These are phyloP conservation scores for Linnaemya tessellans DNA, from an alignment of 2,888 invertebrate species.

Conservation along the genomic window DNA sequence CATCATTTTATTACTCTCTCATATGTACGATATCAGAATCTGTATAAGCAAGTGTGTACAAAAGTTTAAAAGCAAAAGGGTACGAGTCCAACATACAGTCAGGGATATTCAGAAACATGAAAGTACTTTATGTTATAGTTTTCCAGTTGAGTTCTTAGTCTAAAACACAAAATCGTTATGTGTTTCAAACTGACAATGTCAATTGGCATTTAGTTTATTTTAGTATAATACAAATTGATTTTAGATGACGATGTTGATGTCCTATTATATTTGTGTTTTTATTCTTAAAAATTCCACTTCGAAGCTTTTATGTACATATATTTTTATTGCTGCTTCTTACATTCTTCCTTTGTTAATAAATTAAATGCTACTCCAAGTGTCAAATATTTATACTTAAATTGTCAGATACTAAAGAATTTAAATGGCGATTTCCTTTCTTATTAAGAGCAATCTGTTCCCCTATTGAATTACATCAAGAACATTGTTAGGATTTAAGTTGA, in stretches of 20 bases:
- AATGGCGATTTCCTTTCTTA: conserved; percentile 41
- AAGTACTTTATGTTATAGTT: not conserved
- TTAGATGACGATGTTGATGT: conserved; percentile 26
- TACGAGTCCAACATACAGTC: not conserved
- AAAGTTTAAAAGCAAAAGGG: conserved; percentile 17
- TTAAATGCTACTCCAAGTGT: conserved; percentile 45
- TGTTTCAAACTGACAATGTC: conserved; percentile 59
- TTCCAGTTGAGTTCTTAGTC: not conserved
- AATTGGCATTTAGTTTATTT: conserved; percentile 61
- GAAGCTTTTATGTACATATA: conserved; percentile 5
- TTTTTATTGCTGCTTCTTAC: not conserved
- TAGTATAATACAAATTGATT: conserved; percentile 62
- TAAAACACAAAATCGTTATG: conserved; percentile 19
- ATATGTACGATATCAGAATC: not conserved
- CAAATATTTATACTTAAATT: conserved; percentile 56
- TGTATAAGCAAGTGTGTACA: not conserved
- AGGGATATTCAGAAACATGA: not conserved
- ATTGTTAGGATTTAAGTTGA: no score
- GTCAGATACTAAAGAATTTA: conserved; percentile 48
- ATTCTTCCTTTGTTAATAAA: not conserved
- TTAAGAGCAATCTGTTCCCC: not conserved
- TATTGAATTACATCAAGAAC: not conserved
- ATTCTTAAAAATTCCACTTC: not conserved
- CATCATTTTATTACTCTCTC: not conserved
- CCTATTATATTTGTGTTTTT: not conserved